A percentile compares a stretch with the other conserved stretches of the same genome.
phyloP scores from a whole-genome alignment of 2,888 invertebrate species.

The Hyalella azteca region DNA sequence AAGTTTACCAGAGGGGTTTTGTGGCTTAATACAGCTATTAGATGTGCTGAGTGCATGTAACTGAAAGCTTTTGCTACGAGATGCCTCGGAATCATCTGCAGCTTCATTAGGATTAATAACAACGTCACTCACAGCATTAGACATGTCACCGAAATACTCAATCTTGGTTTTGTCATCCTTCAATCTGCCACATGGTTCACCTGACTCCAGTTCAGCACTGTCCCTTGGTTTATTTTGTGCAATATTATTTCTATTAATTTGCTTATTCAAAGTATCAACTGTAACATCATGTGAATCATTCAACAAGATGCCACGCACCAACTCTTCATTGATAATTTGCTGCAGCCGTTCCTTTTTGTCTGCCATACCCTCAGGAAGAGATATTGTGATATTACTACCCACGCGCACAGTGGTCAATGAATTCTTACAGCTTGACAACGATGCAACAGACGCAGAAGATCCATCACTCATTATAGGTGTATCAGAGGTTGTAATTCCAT shows the following conservation, averaged over 20 bases:
- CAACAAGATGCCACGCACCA: conserved; percentile 54
- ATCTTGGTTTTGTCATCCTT: not conserved
- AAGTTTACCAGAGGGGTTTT: too few relatives aligned
- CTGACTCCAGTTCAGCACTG: not conserved
- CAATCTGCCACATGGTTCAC: not conserved
- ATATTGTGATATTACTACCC: conserved; percentile 56
- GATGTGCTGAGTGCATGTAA: too few relatives aligned
- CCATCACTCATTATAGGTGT: too few relatives aligned
- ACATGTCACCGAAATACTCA: not conserved
- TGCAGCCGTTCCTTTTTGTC: conserved; percentile 50
- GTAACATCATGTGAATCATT: conserved; percentile 42
- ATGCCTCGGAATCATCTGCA: not conserved
- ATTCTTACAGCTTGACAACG: too few relatives aligned
- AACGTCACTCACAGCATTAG: not conserved
- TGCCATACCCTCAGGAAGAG: conserved; percentile 51
- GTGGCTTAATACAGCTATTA: too few relatives aligned
- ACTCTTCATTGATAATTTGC: conserved; percentile 54
- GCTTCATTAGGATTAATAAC: not conserved
- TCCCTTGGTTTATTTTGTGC: not conserved
- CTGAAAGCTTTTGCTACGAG: not conserved
- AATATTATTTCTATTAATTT: not conserved
- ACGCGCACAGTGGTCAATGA: conserved; percentile 46
- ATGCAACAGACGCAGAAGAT: too few relatives aligned
- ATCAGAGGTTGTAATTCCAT: too few relatives aligned
- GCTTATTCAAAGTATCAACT: not conserved